These are phyloP conservation scores for Bubalus kerabau DNA, from an alignment of 2,113 vertebrate species.

Conservation along the genomic window DNA sequence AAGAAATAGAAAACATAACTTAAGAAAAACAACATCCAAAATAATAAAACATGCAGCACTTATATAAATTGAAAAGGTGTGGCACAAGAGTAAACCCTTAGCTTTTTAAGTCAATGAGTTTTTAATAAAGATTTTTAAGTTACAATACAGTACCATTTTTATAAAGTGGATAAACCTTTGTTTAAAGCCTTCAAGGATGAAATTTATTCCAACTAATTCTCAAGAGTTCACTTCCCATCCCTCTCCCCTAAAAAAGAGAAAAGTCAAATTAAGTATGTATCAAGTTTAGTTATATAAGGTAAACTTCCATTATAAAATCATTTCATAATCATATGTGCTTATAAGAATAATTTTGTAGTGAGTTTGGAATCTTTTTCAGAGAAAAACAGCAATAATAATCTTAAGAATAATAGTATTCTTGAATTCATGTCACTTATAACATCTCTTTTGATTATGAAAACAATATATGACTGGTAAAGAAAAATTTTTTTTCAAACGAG, in stretches of 20 bases:
- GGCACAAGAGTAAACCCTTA: neutral
- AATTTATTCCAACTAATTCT: neutral
- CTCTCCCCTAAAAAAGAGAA: neutral
- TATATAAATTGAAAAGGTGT: neutral
- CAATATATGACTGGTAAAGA: neutral
- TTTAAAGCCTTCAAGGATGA: constrained; percentile 2
- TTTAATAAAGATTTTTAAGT: constrained; percentile 15
- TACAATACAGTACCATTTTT: constrained; percentile 23
- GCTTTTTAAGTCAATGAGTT: neutral
- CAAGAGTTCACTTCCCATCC: neutral
- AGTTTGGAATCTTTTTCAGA: neutral
- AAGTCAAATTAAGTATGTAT: neutral
- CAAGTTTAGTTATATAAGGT: neutral
- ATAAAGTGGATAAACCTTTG: neutral
- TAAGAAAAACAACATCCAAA: neutral
- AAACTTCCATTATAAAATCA: neutral
- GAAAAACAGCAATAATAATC: neutral
- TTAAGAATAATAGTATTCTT: constrained; percentile 6
- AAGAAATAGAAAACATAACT: neutral
- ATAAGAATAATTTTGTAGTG: neutral
- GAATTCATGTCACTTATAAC: neutral
- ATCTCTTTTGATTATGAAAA: constrained; percentile 13
- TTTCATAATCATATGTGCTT: neutral
- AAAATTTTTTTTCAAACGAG: neutral
- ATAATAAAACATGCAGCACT: neutral